Conservation (phyloP, 2,113 vertebrate genomes). For the Erythrocercus mccallii region DNA sequence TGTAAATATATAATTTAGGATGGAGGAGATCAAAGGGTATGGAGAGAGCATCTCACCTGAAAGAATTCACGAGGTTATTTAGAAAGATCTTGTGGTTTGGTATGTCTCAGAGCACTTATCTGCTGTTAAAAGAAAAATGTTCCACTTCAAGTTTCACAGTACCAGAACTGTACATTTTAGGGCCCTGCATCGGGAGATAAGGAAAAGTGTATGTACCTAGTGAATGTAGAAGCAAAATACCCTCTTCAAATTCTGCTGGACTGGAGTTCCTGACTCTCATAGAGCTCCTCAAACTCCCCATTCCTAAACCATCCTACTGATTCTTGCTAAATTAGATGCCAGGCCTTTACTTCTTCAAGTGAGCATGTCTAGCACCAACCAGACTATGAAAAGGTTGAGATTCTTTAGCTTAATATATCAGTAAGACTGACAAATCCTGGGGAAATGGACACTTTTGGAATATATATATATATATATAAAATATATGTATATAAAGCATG, state of each 20-base stretch:
- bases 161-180: neutral
- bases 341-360: neutral
- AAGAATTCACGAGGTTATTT: neutral
- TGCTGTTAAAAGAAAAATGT: neutral
- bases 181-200: neutral
- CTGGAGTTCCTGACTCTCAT: neutral
- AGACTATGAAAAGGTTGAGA: neutral
- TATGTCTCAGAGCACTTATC: neutral
- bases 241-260: neutral
- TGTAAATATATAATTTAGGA: neutral
- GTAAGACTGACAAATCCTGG: neutral
- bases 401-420: neutral
- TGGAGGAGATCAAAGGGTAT: neutral
- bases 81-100: neutral
- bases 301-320: neutral
- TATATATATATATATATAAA: too few relatives aligned
- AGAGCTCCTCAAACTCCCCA: neutral
- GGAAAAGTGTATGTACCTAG: neutral
- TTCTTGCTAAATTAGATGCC: neutral
- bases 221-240: neutral
- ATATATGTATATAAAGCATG: too few relatives aligned
- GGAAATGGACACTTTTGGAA: neutral
- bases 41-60: neutral
- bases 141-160: neutral
- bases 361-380: neutral